Conservation (phyloP, 2,113 vertebrate species). For the Patagioenas fasciata region DNA sequence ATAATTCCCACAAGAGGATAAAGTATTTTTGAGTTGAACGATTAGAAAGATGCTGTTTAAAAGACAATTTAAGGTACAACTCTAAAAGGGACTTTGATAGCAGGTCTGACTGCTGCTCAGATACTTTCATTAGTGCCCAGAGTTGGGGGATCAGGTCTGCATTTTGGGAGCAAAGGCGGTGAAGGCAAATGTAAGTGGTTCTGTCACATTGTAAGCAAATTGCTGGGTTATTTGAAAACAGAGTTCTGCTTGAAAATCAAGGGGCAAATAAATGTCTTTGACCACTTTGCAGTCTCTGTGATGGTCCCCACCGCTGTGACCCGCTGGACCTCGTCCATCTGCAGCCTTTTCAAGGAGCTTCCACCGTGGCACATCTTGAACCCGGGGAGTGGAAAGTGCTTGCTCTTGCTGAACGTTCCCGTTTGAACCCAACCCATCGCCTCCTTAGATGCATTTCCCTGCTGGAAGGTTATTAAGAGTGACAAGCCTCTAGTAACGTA, state of each 20-base stretch:
- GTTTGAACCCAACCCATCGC: neutral
- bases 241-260: slow-evolving; percentile 13
- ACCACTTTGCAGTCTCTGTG: neutral
- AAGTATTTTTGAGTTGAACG: slow-evolving; percentile 50
- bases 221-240: neutral
- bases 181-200: neutral
- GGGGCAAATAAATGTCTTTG: neutral
- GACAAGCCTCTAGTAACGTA: slow-evolving; percentile 12
- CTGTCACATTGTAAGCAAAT: neutral
- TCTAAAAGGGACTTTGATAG: neutral
- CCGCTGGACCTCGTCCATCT: neutral
- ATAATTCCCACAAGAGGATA: slow-evolving; percentile 62
- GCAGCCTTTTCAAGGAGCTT: neutral
- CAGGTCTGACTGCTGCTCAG: neutral
- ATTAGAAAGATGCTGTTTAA: slow-evolving; percentile 38
- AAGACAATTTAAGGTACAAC: slow-evolving; percentile 27
- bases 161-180: fast-evolving
- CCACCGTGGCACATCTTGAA: fast-evolving
- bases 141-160: neutral
- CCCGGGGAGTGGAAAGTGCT: neutral
- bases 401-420: neutral
- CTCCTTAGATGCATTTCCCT: neutral
- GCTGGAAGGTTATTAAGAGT: slow-evolving; percentile 29
- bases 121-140: neutral
- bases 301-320: neutral